A percentile compares a stretch with the other conserved stretches of the same genome.
These are phyloP conservation scores for Phocides pigmalion DNA, from an alignment of 1,140 invertebrate species.

Conservation along the genomic window DNA sequence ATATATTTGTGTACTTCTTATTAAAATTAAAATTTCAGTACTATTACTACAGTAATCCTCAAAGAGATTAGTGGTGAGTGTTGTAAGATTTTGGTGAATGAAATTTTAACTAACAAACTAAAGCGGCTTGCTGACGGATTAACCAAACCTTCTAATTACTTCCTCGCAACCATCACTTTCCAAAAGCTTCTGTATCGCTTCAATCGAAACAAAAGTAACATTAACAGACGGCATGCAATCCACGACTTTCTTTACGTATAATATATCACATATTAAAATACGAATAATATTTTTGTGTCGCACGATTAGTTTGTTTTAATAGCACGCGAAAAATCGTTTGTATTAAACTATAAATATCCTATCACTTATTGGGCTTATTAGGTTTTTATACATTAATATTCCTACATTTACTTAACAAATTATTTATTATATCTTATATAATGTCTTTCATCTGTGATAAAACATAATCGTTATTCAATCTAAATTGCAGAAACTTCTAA, in stretches of 20 bases:
- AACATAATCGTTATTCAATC: slow-evolving; percentile 17
- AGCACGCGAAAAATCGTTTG: slow-evolving; percentile 19
- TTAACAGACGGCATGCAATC: slow-evolving; percentile 28
- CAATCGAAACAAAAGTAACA: slow-evolving; percentile 4
- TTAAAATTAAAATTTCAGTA: slow-evolving; percentile 78
- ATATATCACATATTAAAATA: neutral
- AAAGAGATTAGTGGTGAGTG: slow-evolving; percentile 80
- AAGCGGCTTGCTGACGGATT: slow-evolving; percentile 61
- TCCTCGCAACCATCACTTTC: slow-evolving; percentile 34
- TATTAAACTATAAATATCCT: neutral
- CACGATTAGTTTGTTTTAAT: slow-evolving; percentile 23
- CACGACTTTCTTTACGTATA: neutral
- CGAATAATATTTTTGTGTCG: neutral
- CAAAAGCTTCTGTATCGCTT: slow-evolving; percentile 36
- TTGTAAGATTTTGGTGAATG: slow-evolving; percentile 73
- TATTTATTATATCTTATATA: neutral
- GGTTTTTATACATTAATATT: slow-evolving; percentile 3
- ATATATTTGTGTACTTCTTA: slow-evolving; percentile 74
- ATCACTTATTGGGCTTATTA: slow-evolving; percentile 17
- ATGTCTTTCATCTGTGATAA: neutral
- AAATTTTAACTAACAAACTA: slow-evolving; percentile 62
- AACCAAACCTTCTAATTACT: slow-evolving; percentile 42
- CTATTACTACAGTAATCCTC: slow-evolving; percentile 73
- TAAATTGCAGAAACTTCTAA: slow-evolving; percentile 76
- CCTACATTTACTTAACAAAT: slow-evolving; percentile 7